These are phyloP conservation scores for Cryptus armator DNA, from an alignment of 2,888 invertebrate species.

Conservation along the genomic window DNA sequence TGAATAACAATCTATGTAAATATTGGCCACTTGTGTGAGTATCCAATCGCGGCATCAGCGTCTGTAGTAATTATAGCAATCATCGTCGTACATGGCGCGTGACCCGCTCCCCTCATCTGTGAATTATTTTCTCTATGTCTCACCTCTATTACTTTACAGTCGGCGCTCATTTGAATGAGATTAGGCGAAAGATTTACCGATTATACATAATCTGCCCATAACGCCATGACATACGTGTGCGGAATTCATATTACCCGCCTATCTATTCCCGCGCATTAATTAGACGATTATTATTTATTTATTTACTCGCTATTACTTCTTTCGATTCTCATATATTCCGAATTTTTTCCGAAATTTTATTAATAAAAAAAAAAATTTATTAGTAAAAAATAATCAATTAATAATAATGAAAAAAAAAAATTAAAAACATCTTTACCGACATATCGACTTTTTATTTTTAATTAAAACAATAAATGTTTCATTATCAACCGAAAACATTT, in stretches of 20 bases:
- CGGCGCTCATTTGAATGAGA: conserved; percentile 50
- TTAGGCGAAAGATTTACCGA: conserved; percentile 50
- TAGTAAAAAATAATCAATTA: no score
- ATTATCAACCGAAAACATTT: no score
- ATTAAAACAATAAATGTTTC: no score
- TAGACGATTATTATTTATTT: neutral
- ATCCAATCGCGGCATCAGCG: conserved; percentile 22
- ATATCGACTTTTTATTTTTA: no score
- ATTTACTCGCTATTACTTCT: neutral
- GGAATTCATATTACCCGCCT: neutral
- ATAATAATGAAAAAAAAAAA: no score
- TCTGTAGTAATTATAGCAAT: conserved; percentile 59
- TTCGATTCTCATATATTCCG: no score
- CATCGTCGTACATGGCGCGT: conserved; percentile 62
- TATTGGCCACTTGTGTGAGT: conserved; percentile 48
- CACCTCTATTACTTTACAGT: conserved; percentile 4
- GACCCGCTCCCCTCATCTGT: conserved; percentile 49
- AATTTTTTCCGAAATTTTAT: no score
- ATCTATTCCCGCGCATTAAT: no score
- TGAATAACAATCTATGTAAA: conserved; percentile 63
- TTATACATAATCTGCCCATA: neutral
- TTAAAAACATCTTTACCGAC: no score
- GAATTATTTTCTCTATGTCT: conserved; percentile 52
- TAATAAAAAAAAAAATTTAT: no score
- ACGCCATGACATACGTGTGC: neutral